Percentiles rank a stretch among this genome's conserved stretches.
phyloP scores from a whole-genome alignment of 2,888 invertebrate genomes.

The Drosophila helvetica region DNA sequence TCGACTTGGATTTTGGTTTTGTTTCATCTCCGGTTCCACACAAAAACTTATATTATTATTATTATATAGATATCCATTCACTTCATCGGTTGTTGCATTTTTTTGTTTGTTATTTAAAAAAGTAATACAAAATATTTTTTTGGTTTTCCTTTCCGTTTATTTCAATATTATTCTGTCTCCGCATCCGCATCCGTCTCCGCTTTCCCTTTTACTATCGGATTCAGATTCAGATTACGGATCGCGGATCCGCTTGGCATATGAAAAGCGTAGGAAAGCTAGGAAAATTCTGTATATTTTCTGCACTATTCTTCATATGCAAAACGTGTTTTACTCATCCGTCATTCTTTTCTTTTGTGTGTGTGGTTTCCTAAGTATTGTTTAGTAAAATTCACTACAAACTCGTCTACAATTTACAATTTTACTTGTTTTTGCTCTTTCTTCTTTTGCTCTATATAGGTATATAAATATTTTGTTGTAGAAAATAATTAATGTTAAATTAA shows the following conservation, averaged over 20 bases:
- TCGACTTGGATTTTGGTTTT: conserved; percentile 12
- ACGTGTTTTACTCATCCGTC: conserved; percentile 2
- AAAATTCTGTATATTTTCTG: conserved; percentile 19
- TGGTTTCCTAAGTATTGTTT: conserved; percentile 23
- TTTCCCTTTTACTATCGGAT: neutral
- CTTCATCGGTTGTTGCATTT: neutral
- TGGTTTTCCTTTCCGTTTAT: conserved; percentile 30
- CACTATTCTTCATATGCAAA: conserved; percentile 9
- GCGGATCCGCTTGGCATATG: conserved; percentile 37
- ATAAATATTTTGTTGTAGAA: conserved; percentile 14
- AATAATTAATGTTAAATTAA: conserved; percentile 6
- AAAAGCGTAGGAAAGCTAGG: conserved; percentile 42
- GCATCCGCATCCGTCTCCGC: neutral
- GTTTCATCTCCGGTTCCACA: conserved; percentile 10
- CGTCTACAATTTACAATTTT: neutral
- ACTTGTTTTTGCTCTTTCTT: conserved; percentile 1
- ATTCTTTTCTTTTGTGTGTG: conserved; percentile 3
- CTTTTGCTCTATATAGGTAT: conserved; percentile 17
- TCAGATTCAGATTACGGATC: neutral
- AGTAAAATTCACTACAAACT: conserved; percentile 32
- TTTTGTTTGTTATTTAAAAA: conserved; percentile 52
- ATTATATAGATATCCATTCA: conserved; percentile 10
- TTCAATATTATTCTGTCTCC: conserved; percentile 1
- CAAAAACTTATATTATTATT: conserved; percentile 37
- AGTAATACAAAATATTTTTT: conserved; percentile 72